Evolutionary conservation across 1,140 invertebrate species (phyloP).

Genomic region (Drosophila azteca): DNA sequence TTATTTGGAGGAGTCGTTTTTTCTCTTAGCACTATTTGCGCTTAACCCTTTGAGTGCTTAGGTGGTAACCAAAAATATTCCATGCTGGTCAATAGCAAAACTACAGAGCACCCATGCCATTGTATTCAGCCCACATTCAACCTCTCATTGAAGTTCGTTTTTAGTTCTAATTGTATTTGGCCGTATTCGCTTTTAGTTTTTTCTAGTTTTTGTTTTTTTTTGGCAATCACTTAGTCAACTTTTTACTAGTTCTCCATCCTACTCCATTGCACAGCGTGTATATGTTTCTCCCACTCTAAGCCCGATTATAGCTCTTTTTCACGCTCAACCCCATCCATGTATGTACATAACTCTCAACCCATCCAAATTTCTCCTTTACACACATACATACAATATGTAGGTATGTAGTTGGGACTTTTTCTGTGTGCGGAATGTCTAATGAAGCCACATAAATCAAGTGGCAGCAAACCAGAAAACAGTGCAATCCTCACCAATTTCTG

Average conservation of each 20-base stretch:
- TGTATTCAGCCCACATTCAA: background rate
- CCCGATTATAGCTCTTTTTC: no score
- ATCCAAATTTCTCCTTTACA: no score
- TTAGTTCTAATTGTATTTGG: conserved; percentile 59
- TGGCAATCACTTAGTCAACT: conserved; percentile 65
- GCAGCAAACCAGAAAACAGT: conserved; percentile 29
- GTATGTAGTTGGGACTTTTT: no score
- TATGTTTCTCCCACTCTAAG: no score
- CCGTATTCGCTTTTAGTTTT: conserved; percentile 48
- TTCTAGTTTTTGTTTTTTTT: conserved; percentile 27
- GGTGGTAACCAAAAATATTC: conserved; percentile 67
- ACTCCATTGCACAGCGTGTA: no score
- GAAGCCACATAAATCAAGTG: conserved; percentile 83
- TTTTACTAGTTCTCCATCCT: conserved; percentile 2
- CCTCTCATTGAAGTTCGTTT: conserved; percentile 15
- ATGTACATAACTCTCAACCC: no score
- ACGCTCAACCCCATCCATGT: no score
- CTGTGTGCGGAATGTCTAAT: conserved; percentile 79
- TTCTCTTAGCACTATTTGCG: background rate
- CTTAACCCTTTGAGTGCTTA: conserved; percentile 21
- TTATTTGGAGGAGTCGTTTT: conserved; percentile 7
- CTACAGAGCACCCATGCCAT: conserved; percentile 9
- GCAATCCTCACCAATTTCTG: background rate
- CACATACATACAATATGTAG: no score
- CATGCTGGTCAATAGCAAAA: conserved; percentile 72